A percentile compares a stretch with the other conserved stretches of the same genome.
These are phyloP conservation scores for Sanderia malayensis DNA, from an alignment of 30 jellyfish, hydroid and myxozoan species.

Conservation along the genomic window DNA sequence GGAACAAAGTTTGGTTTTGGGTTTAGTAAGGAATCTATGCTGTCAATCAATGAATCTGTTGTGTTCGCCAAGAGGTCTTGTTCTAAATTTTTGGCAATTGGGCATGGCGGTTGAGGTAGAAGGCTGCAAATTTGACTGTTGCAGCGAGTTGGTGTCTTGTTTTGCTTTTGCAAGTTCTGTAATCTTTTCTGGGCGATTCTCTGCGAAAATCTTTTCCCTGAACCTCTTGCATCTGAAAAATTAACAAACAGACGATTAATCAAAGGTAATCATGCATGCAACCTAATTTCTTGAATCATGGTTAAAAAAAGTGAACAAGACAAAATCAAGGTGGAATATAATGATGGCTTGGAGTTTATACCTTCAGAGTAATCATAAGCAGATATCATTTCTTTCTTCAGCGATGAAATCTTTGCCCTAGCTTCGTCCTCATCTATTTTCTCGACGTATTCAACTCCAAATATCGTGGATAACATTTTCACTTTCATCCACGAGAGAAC, in stretches of 20 bases:
- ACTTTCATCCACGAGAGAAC: conserved; percentile 62
- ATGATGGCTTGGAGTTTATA: conserved; percentile 2
- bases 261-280: too few species aligned
- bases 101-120: background rate
- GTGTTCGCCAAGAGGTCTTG: conserved; percentile 6
- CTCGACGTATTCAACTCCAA: conserved; percentile 57
- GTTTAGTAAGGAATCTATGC: background rate
- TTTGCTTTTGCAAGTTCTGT: conserved; percentile 4
- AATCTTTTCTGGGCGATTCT: conserved; percentile 56
- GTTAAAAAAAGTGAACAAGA: too few species aligned
- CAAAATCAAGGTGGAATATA: too few species aligned
- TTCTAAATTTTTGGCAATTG: conserved; percentile 13
- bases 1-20: conserved; percentile 48
- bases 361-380: conserved; percentile 84
- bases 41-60: background rate
- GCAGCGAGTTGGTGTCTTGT: background rate
- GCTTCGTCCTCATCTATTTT: conserved; percentile 46
- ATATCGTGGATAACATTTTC: conserved; percentile 48
- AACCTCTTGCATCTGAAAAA: conserved; percentile 85
- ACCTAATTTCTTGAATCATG: too few species aligned
- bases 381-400: conserved; percentile 57
- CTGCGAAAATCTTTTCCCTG: conserved; percentile 68
- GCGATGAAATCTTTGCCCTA: conserved; percentile 11
- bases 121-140: too few species aligned
- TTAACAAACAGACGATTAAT: too few species aligned